Base-by-base conservation (phyloP, 2,888 invertebrate genomes). In the Tromatobia lineatoria region DNA sequence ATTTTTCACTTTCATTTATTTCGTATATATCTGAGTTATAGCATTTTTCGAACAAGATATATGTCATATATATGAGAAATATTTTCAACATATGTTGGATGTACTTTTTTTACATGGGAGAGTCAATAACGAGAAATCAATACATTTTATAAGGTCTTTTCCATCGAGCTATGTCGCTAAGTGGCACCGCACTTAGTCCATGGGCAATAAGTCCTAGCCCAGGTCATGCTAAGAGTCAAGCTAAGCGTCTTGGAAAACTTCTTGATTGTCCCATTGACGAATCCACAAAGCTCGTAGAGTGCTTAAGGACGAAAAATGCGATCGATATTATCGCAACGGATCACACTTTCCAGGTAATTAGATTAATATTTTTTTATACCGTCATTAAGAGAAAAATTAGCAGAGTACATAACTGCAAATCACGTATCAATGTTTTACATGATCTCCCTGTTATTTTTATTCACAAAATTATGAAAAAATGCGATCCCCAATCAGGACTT, bases 141-240 rank as follows among this genome's bases (percentile, higher is more conserved):
- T 3, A 3, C 13, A 2, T 69, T 61, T 74, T 64, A 10, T 61
- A 90, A 96, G 97, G 96, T 80, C 91, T 97, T 13, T 96, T 97
- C 87, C 96, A 96, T 87, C 95, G 95, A 81, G 97, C 95, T 1
- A 97, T 97, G 82, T 96, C 97, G 0, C 96, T 97, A 90, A 97
- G 97, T 70, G 97, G 97, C 0, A 96, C 96, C 0, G 95, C 96
- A 0, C 94, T 96, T 52, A 95, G 95, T 85, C 95, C 96, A 0
- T 96, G 96, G 96, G 96, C 96, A 0, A 94, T 96, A 0, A 94
- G 61, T 29, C 61, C 95, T 0, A 94, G 94, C 70, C 95, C 95
- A 3, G 96, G 96, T 7, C 94, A 95, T 78, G 95, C 96, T 0
- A 93, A 94, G 6, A 92, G 94, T 50, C 95, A 96, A 76, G 96